Conservation (phyloP, 1,140 invertebrate species). For the Heliconius melpomene region DNA sequence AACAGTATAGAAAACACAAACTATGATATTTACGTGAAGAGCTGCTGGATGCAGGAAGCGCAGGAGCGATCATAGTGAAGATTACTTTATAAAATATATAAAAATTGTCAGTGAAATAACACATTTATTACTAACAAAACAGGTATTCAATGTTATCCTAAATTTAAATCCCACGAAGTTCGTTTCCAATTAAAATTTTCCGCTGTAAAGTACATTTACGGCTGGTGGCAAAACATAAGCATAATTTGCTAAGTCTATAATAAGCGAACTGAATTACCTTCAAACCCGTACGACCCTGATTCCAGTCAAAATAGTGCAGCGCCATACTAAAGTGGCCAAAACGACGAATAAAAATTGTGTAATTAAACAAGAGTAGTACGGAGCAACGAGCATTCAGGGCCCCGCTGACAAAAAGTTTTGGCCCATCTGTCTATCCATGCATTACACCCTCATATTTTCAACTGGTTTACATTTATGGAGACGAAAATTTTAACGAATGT, state of each 20-base stretch:
- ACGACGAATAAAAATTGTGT: conserved; percentile 37
- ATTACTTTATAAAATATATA: no score
- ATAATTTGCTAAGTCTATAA: conserved; percentile 48
- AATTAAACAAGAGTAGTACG: conserved; percentile 24
- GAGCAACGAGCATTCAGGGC: background rate
- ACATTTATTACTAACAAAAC: background rate
- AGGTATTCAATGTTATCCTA: conserved; percentile 21
- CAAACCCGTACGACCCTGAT: conserved; percentile 35
- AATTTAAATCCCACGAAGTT: conserved; percentile 53
- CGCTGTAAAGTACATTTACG: conserved; percentile 47
- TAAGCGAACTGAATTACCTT: conserved; percentile 29
- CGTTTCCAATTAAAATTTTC: conserved; percentile 70
- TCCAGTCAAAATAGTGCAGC: conserved; percentile 43
- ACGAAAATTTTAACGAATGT: background rate
- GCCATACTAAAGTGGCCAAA: conserved; percentile 38
- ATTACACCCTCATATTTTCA: conserved; percentile 13
- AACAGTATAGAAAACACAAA: no score
- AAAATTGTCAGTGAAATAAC: background rate
- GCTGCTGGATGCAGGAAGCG: no score
- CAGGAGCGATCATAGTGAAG: no score
- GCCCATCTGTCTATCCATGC: background rate
- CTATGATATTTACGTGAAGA: no score
- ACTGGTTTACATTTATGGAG: background rate
- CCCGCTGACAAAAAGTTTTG: background rate
- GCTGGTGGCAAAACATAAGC: conserved; percentile 48